Evolutionary conservation across 2,888 invertebrate genomes (phyloP), one percentile per base, ranked within the genome.

Genomic region (Bellardia pandia): DNA sequence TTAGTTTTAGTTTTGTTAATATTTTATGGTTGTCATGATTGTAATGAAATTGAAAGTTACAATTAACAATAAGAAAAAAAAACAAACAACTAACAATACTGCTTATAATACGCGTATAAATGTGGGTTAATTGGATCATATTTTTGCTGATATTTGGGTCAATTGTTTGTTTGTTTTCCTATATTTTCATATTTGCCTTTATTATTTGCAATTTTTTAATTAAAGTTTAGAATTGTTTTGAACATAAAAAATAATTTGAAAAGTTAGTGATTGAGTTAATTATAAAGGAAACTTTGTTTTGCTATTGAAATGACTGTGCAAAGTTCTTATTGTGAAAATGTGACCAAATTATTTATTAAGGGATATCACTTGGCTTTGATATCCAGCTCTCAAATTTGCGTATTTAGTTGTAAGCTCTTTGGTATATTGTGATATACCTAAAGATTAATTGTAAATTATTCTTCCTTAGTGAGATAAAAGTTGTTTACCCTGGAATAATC

Each of bases 51-150:
- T 58, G 82, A 86, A 83, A 82, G 86, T 86, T 68, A 82, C 68
- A 78, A 74, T 75, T 75, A 75, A 86, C 74, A 81, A 82, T 66
- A 33, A 33, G 51, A 80, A 76, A 79, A 56, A 72, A 40, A 53
- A 23, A 23, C 23, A 23, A 23, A 23, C 23, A 23, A 23, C 40
- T 30, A 75, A 68, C 37, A 66, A 78, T 23, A 79, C 51, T 64
- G n/a, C 62, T 62, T 53, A 78, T 64, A 82, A 78, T 78, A 74
- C 74, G 37, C 69, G 11, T 48, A 51, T 64, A 86, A 75, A 83
- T 83, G 56, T 83, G 71, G 78, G 69, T 82, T 86, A 86, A 86
- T 86, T 84, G 84, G 76, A 84, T 84, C 53, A 84, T 80, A 80
- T 66, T 76, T 86, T 30, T 51, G 69, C 56, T 14, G 13, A 58